Base-by-base conservation (phyloP, 2,888 invertebrate genomes). In the Caenorhabditis plicata region DNA sequence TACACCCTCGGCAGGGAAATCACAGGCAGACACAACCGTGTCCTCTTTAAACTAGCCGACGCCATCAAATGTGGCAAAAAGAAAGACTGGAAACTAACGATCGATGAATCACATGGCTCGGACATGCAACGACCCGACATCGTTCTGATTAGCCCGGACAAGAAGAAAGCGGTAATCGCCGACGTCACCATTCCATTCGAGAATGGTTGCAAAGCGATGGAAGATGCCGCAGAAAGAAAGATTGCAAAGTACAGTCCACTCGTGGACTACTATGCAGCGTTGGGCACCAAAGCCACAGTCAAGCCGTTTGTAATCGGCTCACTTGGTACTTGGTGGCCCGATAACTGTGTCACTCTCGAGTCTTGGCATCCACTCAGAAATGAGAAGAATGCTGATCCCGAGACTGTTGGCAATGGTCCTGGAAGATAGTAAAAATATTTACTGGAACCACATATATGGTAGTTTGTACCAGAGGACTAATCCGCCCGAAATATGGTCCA, bases 161-260 rank as follows among this genome's bases (percentile, higher is more conserved):
- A 29, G 22, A 7, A 3, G 4, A 26, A 46, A 13, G 36, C 38
- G 1, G 27, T 46, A 1, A 11, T 46, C 13, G 46, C 46, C 11
- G 46, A 46, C 20, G 46, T 46, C 1, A 46, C 35, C 2, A 20
- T 46, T 15, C 17, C 46, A 3, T 46, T 38, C n/a, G 46, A 46
- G 9, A 46, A 46, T 17, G 46, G 46, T 19, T 4, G 36, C 1
- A n/a, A 8, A 8, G 25, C 46, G n/a, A 19, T 46, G 5, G 15
- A 27, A 19, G 5, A 8, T n/a, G 27, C 38, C 2, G 36, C 27
- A 38, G 9, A 36, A 1, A 19, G 13, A 1, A 48, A 48, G 26
- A 13, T 48, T 2, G 40, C 29, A 5, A 48, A 48, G 31, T 48
- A 48, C 35, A n/a, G 7, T 8, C 39, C 38, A 19, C 15, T 39